phyloP scores from a whole-genome alignment of 2,797 vertebrate species.

The Gila robusta region DNA sequence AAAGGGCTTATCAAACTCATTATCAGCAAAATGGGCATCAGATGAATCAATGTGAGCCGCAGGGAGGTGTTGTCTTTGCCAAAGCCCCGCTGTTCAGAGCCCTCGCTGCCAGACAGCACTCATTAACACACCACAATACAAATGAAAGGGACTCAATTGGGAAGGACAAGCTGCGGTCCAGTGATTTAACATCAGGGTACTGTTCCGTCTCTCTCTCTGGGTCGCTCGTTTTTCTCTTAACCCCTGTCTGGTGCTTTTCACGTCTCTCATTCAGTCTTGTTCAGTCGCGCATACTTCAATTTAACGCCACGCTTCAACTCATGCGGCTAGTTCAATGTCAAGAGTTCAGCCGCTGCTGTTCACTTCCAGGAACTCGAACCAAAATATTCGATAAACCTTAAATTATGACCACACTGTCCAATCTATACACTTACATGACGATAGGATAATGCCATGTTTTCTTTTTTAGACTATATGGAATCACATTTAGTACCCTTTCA shows the following conservation, averaged over 20 bases:
- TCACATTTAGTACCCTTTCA: not conserved
- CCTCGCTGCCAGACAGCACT: conserved; percentile 64
- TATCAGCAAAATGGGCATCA: conserved; percentile 62
- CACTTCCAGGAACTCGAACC: conserved; percentile 1
- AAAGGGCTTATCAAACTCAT: conserved; percentile 53
- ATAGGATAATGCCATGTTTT: not conserved
- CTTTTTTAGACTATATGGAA: not conserved
- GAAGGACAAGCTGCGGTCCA: conserved; percentile 55
- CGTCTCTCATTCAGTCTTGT: not conserved
- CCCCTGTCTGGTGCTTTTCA: conserved; percentile 29
- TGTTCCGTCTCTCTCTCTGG: conserved; percentile 56
- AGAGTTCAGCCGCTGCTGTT: not conserved
- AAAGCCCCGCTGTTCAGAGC: conserved; percentile 53
- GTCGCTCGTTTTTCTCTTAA: not conserved
- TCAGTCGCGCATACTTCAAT: conserved; percentile 10
- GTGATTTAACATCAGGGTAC: conserved; percentile 59
- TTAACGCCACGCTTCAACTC: conserved; percentile 5
- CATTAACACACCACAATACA: conserved; percentile 69
- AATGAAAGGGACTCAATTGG: conserved; percentile 60
- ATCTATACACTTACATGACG: not conserved
- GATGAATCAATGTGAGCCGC: conserved; percentile 46
- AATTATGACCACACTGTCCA: not conserved
- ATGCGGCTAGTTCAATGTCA: not conserved
- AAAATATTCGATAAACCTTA: not conserved
- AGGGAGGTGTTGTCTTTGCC: conserved; percentile 63